Evolutionary conservation across 2,797 vertebrate species (phyloP).

Genomic region (Alfaro cultratus): DNA sequence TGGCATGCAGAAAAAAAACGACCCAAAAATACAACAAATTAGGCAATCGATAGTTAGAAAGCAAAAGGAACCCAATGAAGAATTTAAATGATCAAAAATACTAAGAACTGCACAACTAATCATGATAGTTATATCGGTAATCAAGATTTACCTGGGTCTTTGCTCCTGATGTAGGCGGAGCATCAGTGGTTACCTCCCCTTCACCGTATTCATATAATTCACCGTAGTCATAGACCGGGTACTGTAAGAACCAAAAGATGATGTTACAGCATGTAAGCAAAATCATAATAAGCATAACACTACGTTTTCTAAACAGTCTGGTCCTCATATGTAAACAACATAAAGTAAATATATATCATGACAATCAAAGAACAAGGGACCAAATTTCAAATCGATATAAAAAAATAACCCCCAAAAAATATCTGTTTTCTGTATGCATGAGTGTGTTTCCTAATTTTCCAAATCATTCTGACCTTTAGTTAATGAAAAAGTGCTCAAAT

Average conservation of each 20-base stretch:
- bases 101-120: neutral
- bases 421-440: constrained; percentile 32
- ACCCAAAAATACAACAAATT: neutral
- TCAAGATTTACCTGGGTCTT: constrained; percentile 87
- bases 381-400: constrained; percentile 42
- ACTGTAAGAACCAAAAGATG: constrained; percentile 82
- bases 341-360: constrained; percentile 21
- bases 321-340: constrained; percentile 8
- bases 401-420: neutral
- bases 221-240: constrained; percentile 90
- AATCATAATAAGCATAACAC: constrained; percentile 27
- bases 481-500: constrained; percentile 25
- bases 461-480: constrained; percentile 10
- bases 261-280: constrained; percentile 71
- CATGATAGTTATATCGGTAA: constrained; percentile 13
- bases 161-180: constrained; percentile 84
- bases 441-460: neutral
- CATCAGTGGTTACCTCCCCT: constrained; percentile 84
- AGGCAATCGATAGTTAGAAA: neutral
- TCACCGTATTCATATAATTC: constrained; percentile 91
- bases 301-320: neutral
- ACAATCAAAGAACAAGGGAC: constrained; percentile 30
- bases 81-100: neutral
- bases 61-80: neutral
- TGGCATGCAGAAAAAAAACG: neutral